Conservation (phyloP, 2,888 invertebrate genomes). For the Cheilosia scutellata region DNA sequence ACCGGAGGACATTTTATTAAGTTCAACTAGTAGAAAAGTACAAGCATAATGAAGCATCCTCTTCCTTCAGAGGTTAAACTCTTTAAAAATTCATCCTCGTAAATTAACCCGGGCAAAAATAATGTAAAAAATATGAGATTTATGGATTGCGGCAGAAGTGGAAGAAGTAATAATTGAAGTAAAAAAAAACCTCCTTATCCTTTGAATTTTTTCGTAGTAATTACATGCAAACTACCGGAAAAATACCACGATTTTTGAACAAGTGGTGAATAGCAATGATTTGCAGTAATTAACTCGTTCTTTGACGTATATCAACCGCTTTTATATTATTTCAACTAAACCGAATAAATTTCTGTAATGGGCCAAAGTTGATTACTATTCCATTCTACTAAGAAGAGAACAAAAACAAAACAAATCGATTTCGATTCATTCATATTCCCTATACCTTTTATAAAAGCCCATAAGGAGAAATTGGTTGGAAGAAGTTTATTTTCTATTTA, state of each 20-base stretch:
- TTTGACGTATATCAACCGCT: not conserved
- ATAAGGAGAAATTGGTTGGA: not conserved
- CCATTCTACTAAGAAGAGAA: too few relatives aligned
- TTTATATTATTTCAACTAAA: not conserved
- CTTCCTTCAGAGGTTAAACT: not conserved
- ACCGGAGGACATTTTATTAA: too few relatives aligned
- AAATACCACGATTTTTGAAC: not conserved
- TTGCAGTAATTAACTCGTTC: not conserved
- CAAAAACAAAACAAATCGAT: not conserved
- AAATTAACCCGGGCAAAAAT: not conserved
- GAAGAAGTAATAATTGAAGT: slow-evolving; percentile 1
- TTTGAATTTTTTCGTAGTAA: not conserved
- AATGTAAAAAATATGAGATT: slow-evolving; percentile 3
- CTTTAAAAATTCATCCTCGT: not conserved
- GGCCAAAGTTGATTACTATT: not conserved
- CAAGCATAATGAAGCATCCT: too few relatives aligned
- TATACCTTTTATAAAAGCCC: not conserved
- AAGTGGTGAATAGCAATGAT: not conserved
- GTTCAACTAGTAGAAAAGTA: too few relatives aligned
- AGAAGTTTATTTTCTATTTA: not conserved
- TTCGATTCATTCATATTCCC: not conserved
- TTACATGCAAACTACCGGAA: slow-evolving; percentile 9
- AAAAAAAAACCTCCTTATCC: not conserved
- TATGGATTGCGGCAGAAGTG: not conserved
- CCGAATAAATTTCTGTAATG: not conserved